phyloP scores from a whole-genome alignment of 2,888 invertebrate genomes.

The Chrysina gloriosa region DNA sequence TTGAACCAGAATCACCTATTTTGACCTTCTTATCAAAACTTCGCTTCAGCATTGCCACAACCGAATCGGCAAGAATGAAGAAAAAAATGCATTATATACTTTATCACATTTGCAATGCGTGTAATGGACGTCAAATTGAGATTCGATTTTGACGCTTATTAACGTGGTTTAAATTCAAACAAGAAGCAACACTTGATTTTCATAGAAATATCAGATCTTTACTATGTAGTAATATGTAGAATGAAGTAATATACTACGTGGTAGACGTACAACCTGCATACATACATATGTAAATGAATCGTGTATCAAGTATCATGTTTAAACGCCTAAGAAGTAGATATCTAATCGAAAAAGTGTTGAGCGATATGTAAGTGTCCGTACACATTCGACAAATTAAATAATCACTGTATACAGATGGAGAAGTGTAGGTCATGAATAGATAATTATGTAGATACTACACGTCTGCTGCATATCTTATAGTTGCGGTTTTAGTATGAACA shows the following conservation, averaged over 20 bases:
- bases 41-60: not conserved
- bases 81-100: not conserved
- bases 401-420: constrained; percentile 11
- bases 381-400: constrained; percentile 28
- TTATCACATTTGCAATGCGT: not conserved
- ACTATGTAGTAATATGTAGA: too few relatives aligned
- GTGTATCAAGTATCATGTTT: not conserved
- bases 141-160: not conserved
- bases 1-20: constrained; percentile 33
- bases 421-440: constrained; percentile 37
- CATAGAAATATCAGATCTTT: not conserved
- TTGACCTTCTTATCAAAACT: constrained; percentile 28
- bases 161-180: too few relatives aligned
- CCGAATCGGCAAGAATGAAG: not conserved
- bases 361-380: constrained; percentile 11
- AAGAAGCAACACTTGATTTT: too few relatives aligned
- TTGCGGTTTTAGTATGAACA: too few relatives aligned
- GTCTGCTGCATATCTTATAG: constrained; percentile 7
- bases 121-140: not conserved
- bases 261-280: not conserved
- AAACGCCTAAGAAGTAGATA: constrained; percentile 2
- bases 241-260: not conserved
- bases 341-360: constrained; percentile 30
- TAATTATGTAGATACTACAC: constrained; percentile 24
- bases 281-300: not conserved